These are phyloP conservation scores for Drosophila siamana DNA, from an alignment of 2,888 invertebrate species.

Conservation along the genomic window DNA sequence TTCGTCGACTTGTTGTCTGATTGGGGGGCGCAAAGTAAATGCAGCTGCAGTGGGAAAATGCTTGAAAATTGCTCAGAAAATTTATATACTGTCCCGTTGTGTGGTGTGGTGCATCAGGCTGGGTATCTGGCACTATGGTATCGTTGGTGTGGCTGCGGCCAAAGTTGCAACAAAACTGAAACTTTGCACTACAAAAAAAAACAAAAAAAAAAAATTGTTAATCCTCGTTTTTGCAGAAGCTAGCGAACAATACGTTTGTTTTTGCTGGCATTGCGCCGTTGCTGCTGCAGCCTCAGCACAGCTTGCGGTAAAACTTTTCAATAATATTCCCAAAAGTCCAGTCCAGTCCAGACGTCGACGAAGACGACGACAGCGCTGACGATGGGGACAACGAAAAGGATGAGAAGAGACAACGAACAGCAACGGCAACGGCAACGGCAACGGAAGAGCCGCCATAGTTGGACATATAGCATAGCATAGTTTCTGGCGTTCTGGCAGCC, in stretches of 20 bases:
- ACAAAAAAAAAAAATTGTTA: slow-evolving; percentile 7
- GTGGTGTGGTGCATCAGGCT: slow-evolving; percentile 29
- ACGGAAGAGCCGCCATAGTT: slow-evolving; percentile 71
- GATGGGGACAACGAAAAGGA: slow-evolving; percentile 23
- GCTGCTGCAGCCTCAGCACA: slow-evolving; percentile 62
- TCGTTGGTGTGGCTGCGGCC: slow-evolving; percentile 72
- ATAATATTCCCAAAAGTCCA: slow-evolving; percentile 80
- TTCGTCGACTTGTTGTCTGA: slow-evolving; percentile 49
- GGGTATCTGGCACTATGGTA: slow-evolving; percentile 43
- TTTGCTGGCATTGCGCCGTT: slow-evolving; percentile 52
- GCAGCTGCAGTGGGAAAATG: slow-evolving; percentile 40
- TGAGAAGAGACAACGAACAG: slow-evolving; percentile 50
- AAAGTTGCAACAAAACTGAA: slow-evolving; percentile 79
- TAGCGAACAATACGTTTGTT: slow-evolving; percentile 73
- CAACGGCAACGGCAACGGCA: slow-evolving; percentile 20
- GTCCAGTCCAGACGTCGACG: slow-evolving; percentile 70
- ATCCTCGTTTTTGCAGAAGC: slow-evolving; percentile 41
- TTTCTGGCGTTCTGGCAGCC: slow-evolving; percentile 66
- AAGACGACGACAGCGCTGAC: slow-evolving; percentile 27
- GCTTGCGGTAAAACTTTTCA: slow-evolving; percentile 78
- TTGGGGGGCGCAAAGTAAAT: slow-evolving; percentile 40
- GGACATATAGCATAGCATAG: slow-evolving; percentile 58
- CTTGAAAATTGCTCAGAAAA: slow-evolving; percentile 55
- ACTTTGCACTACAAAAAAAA: slow-evolving; percentile 57
- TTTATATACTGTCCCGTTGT: slow-evolving; percentile 63